Conservation (phyloP, 2,797 vertebrate species). For the Euphonia xanthogaster region DNA sequence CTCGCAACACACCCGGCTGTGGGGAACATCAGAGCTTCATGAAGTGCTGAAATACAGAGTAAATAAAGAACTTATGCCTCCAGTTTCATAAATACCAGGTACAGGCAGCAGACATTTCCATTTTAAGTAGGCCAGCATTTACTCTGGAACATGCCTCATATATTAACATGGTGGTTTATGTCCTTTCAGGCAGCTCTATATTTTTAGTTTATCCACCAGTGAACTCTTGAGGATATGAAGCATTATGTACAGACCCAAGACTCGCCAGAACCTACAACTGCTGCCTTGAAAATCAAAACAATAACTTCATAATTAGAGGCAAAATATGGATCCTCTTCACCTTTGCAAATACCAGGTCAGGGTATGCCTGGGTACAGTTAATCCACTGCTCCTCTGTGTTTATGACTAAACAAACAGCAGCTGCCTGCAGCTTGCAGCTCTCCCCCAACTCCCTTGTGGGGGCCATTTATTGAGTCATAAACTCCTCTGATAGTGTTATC, state of each 20-base stretch:
- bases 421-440: constrained; percentile 54
- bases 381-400: constrained; percentile 46
- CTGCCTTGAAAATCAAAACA: neutral
- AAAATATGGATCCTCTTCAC: constrained; percentile 38
- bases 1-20: neutral
- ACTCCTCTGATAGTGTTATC: constrained; percentile 47
- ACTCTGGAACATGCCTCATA: constrained; percentile 28
- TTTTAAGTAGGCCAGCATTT: constrained; percentile 51
- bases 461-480: constrained; percentile 63
- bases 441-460: constrained; percentile 23
- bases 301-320: constrained; percentile 21
- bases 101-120: constrained; percentile 44
- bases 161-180: constrained; percentile 24
- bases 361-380: constrained; percentile 30
- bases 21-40: neutral
- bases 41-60: neutral
- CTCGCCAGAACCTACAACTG: neutral
- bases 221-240: neutral
- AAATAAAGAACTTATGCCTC: constrained; percentile 26
- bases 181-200: constrained; percentile 41
- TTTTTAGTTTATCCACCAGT: constrained; percentile 30
- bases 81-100: constrained; percentile 8
- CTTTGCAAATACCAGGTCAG: constrained; percentile 43
- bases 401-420: constrained; percentile 62
- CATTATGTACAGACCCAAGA: neutral